Evolutionary conservation across 2,797 vertebrate genomes (phyloP), one percentile per base, ranked within the genome.

Genomic region (Trichosurus vulpecula): DNA sequence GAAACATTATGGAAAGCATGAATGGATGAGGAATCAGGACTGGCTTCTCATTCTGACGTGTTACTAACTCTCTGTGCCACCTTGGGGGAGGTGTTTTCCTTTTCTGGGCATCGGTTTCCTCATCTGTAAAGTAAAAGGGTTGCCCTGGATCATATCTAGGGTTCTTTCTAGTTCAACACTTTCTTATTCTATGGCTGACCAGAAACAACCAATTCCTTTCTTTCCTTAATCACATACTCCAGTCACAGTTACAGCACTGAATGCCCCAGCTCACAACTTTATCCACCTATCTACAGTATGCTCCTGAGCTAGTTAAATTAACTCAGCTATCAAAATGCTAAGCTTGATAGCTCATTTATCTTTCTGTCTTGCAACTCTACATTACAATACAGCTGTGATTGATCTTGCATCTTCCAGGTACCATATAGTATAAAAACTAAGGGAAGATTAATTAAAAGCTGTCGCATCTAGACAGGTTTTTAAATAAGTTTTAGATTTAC

Each of bases 401-500:
- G 99, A 99, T 99, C 99, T 99, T 98, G 98, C 98, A 94, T 99
- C 98, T 98, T 99, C 98, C 98, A 99, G 98, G 98, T 99, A 98
- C 98, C 98, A 98, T 99, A 99, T 98, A 98, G 99, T 99, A 98
- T 98, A 99, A 99, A 99, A 98, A 99, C 98, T 98, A 98, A 98
- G 98, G 98, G 98, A 99, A 99, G 99, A 99, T 99, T 99, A 99
- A 99, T 99, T 99, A 99, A 99, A 99, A 99, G 98, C 98, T 96
- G 91, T 99, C 97, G 98, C 98, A 98, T 98, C 97, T 97, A 98
- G 99, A 99, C 99, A 99, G 98, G 98, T 98, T 99, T 99, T 99
- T 98, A 99, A 99, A 99, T 99, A 99, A 99, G 98, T 99, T 99
- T 99, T 98, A 98, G 98, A 99, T 99, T 99, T 99, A 98, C 98